Evolutionary conservation across 2,113 vertebrate genomes (phyloP).

Genomic region (Paramisgurnus dabryanus): DNA sequence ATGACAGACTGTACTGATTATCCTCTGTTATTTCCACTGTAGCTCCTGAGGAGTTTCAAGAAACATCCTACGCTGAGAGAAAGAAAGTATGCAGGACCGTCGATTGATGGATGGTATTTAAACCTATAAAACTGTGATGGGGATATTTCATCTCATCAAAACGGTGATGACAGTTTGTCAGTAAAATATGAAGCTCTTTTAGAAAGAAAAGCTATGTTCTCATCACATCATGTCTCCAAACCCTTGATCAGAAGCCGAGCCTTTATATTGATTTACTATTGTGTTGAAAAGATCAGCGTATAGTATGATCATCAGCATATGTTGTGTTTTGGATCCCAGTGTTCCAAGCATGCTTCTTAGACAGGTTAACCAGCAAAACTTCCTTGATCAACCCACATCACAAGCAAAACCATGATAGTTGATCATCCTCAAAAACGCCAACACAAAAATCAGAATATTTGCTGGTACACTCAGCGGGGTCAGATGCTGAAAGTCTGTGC

Average conservation of each 20-base stretch:
- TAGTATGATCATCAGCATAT: no score
- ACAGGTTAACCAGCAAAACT: no score
- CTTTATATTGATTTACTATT: not conserved
- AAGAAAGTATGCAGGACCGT: not conserved
- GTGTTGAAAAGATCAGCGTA: no score
- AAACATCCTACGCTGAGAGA: not conserved
- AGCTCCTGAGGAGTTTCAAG: constrained; percentile 15
- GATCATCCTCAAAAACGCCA: no score
- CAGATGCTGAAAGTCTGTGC: no score
- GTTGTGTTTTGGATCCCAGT: not conserved
- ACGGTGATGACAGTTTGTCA: not conserved
- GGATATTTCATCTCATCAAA: constrained; percentile 21
- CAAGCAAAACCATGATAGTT: no score
- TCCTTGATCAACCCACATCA: no score
- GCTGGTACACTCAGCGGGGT: no score
- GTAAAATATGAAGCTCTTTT: not conserved
- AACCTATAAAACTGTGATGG: not conserved
- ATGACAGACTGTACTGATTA: constrained; percentile 27
- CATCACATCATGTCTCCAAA: not conserved
- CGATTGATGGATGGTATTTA: not conserved
- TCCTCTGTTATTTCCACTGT: not conserved
- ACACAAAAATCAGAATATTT: no score
- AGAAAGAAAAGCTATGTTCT: not conserved
- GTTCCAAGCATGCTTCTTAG: no score
- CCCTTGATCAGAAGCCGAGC: not conserved